Conservation (phyloP, 2,113 vertebrate species). For the Rostratula benghalensis region DNA sequence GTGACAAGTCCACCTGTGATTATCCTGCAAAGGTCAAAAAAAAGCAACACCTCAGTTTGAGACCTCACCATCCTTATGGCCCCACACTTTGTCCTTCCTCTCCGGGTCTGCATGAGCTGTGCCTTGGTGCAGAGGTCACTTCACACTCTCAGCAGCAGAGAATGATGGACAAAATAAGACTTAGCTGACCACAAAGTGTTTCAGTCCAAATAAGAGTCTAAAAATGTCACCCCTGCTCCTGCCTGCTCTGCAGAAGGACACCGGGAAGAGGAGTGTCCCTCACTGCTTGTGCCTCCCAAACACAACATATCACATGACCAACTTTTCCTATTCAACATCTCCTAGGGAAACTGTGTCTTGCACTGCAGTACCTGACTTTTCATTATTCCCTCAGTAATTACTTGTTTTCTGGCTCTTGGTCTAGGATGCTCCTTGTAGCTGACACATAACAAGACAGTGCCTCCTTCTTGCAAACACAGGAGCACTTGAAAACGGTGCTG, state of each 20-base stretch:
- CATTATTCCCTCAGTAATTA: neutral
- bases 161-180: neutral
- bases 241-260: neutral
- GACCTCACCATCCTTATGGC: neutral
- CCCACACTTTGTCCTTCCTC: neutral
- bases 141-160: neutral
- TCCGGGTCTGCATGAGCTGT: neutral
- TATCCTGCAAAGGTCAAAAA: neutral
- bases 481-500: neutral
- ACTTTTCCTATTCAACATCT: neutral
- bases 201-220: neutral
- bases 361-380: neutral
- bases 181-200: neutral
- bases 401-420: neutral
- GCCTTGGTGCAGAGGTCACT: neutral
- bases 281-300: rapidly evolving
- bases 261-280: neutral
- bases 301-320: rapidly evolving
- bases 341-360: neutral
- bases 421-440: neutral
- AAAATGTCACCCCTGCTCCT: neutral
- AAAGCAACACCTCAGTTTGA: neutral
- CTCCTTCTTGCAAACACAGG: neutral
- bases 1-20: neutral
- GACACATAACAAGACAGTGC: neutral